Conservation (phyloP, 2,888 invertebrate species). For the Parochlus steinenii region DNA sequence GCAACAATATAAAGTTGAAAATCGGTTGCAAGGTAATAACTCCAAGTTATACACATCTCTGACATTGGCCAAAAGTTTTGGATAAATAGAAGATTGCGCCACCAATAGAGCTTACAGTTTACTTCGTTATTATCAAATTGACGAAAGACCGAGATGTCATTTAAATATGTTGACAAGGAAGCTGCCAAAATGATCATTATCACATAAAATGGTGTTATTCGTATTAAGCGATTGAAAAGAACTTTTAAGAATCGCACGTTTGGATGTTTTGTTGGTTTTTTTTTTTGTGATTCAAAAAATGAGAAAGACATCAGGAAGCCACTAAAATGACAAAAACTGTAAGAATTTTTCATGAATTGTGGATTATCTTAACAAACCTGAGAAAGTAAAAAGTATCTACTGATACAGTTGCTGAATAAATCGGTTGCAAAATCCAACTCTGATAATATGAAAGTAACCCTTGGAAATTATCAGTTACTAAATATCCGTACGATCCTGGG, state of each 20-base stretch:
- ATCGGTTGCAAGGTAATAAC: no score
- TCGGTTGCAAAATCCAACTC: conserved; percentile 24
- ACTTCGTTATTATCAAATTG: conserved; percentile 26
- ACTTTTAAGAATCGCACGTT: conserved; percentile 13
- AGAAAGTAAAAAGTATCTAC: conserved; percentile 34
- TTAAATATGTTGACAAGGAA: conserved; percentile 26
- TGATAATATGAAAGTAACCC: conserved; percentile 24
- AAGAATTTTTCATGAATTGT: no score
- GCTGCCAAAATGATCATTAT: conserved; percentile 26
- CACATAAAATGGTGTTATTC: conserved; percentile 19
- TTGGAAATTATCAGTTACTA: conserved; percentile 27
- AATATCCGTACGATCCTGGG: conserved; percentile 28
- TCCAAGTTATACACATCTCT: conserved; percentile 17
- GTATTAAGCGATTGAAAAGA: conserved; percentile 27
- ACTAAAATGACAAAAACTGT: conserved; percentile 10
- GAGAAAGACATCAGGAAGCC: conserved; percentile 15
- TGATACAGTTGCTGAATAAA: conserved; percentile 30
- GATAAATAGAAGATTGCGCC: conserved; percentile 33
- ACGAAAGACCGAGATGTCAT: conserved; percentile 25
- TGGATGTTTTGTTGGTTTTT: conserved; percentile 13
- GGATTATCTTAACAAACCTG: no score
- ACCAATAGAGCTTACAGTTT: conserved; percentile 33
- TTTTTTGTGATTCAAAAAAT: conserved; percentile 16
- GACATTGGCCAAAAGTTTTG: conserved; percentile 17
- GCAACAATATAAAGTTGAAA: no score